Base-by-base conservation (phyloP, 2,113 vertebrate genomes). In the Leucopsar rothschildi region DNA sequence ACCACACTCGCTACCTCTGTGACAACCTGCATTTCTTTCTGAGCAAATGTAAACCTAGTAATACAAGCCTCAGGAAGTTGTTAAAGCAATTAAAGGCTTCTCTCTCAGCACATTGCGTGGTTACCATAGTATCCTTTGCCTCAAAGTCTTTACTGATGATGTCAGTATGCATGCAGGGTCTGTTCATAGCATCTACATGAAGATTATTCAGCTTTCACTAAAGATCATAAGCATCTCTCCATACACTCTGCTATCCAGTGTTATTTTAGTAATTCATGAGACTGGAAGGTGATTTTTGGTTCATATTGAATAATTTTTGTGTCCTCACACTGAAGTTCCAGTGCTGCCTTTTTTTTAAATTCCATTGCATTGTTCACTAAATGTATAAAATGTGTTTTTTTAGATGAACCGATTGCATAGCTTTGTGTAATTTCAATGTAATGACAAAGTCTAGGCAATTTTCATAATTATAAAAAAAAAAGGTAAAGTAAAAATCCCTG, bases 121-220 rank as follows among this genome's bases (percentile, higher is more conserved):
- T 98, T 99, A 98, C 98, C 98, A 98, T 98, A 98, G 98, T 97
- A 98, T 97, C 98, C 97, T 97, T 96, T 97, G 96, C 96, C 93
- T 97, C 92, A 59, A 96, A 95, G 92, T 97, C 98, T 97, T 96
- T 94, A 92, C 96, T 98, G 98, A 97, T 98, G 98, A 98, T 98
- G 98, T 98, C 98, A 98, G 97, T 96, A 94, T 97, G 97, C 97
- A 97, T 97, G 96, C 97, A 98, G 92, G 95, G 96, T 94, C 97
- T 98, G 95, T 97, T 98, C 96, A 60, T 92, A 97, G 97, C 93
- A 84, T 98, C 95, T 97, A 89, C 78, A 49, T 93, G 85, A 95
- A 95, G 92, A 97, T 98, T 98, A 98, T 95, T 98, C 98, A 97
- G 95, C 87, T 94, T 35, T 80, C 76, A 47, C 83, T 94, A 91